Evolutionary conservation across 64 coral and sea anemone species (phyloP), one percentile per base, ranked within the genome.

Genomic region (Montipora foliosa): DNA sequence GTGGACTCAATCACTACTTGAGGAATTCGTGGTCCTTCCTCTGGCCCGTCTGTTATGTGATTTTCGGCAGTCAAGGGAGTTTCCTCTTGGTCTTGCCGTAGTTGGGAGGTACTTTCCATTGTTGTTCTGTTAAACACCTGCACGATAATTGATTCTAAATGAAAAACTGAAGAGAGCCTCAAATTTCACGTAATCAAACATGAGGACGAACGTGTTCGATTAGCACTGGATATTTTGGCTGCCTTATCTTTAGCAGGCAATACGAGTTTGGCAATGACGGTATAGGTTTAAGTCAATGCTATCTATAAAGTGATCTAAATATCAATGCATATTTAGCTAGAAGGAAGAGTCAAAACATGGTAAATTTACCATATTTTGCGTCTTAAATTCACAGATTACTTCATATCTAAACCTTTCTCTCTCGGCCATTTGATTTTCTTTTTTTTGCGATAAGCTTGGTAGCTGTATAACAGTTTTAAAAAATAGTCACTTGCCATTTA

Each of bases 1-100:
- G 91, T 79, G 55, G 76, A 78, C 25, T 93, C 91, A 5, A 93
- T 87, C 8, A 93, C 83, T 46, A 93, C 83, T 37, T 75, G 73
- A 45, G 91, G 91, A 58, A 93, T 75, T 67, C 79, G 82, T 72
- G 47, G 64, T 16, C 37, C 47, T 1, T 48, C 66, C 46, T 86
- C 82, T 7, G 4, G 2, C 45, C 16, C 44, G 2, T 49, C 66
- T 19, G 81, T 47, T 3, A 19, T 44, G 4, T 84, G 81, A 47
- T 84, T 84, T 67, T 9, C 81, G 37, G 37, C 15, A 29, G 81
- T 64, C 10, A 50, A 14, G 44, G 66, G 11, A 22, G 45, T 86
- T 10, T 86, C 82, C 15, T 86, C 82, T 72, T 47, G 82, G 15
- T 72, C 82, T 70, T 19, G 45, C 47, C 44, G 9, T 14, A 68